These are phyloP conservation scores for Ctenomys sociabilis DNA, from an alignment of 2,113 vertebrate species.

Conservation along the genomic window DNA sequence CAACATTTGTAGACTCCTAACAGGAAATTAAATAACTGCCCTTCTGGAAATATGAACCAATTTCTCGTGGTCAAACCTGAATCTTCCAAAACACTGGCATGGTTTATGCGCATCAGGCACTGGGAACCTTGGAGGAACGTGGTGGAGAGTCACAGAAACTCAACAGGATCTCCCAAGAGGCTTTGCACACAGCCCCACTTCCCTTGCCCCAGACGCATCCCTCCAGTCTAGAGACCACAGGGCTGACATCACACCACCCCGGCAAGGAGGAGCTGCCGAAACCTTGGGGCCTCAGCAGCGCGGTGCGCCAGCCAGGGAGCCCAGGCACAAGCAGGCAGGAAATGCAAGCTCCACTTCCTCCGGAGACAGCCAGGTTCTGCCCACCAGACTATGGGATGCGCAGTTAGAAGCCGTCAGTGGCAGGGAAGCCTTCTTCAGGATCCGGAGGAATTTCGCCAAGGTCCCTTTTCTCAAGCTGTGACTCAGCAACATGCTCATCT, in stretches of 20 bases:
- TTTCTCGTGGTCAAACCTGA: conserved; percentile 89
- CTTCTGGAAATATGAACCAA: conserved; percentile 93
- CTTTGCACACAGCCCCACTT: conserved; percentile 36
- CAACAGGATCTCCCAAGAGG: conserved; percentile 73
- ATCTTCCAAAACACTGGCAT: conserved; percentile 87
- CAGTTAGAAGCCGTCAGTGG: conserved; percentile 22
- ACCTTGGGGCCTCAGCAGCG: conserved; percentile 11
- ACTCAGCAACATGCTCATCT: neutral
- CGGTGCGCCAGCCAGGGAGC: conserved; percentile 42
- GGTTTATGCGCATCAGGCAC: conserved; percentile 76
- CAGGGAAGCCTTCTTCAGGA: conserved; percentile 16
- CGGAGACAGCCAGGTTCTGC: conserved; percentile 38
- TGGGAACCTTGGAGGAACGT: conserved; percentile 70
- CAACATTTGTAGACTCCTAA: conserved; percentile 92
- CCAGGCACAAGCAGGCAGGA: conserved; percentile 66
- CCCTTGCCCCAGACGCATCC: neutral
- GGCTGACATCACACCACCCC: conserved; percentile 31
- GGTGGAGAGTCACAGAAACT: conserved; percentile 65
- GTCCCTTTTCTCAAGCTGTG: neutral
- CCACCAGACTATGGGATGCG: conserved; percentile 3
- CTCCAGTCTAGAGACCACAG: conserved; percentile 17
- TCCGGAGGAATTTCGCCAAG: conserved; percentile 23
- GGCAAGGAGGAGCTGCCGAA: conserved; percentile 57
- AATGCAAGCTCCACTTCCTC: conserved; percentile 68
- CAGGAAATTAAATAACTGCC: conserved; percentile 93